Percentiles rank a stretch among this genome's conserved stretches.
These are phyloP conservation scores for Acropternis orthonyx DNA, from an alignment of 2,797 vertebrate genomes.

Conservation along the genomic window DNA sequence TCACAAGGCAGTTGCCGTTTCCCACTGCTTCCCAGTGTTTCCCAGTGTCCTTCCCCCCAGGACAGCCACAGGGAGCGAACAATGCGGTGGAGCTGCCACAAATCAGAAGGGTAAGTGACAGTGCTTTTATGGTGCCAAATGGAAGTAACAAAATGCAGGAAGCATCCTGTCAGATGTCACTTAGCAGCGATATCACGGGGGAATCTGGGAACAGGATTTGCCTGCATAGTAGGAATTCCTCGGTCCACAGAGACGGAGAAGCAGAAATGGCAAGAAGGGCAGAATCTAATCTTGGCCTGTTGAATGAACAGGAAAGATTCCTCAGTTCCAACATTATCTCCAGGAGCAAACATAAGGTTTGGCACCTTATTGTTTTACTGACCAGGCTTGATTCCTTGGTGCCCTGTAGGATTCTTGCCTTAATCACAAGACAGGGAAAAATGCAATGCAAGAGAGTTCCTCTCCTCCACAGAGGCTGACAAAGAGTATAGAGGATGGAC, in stretches of 20 bases:
- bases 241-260: not conserved
- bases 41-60: not conserved
- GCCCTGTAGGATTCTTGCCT: not conserved
- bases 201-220: conserved; percentile 58
- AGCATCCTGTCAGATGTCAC: conserved; percentile 67
- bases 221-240: conserved; percentile 64
- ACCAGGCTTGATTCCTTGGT: not conserved
- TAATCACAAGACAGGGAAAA: not conserved
- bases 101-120: conserved; percentile 59
- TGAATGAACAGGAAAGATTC: not conserved
- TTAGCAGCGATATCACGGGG: conserved; percentile 37
- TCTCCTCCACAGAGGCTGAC: not conserved
- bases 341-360: not conserved
- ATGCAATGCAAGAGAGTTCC: not conserved
- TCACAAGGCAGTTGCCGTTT: not conserved
- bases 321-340: conserved; percentile 2
- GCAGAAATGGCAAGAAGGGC: conserved; percentile 44
- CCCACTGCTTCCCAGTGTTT: not conserved
- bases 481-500: not conserved
- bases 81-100: not conserved
- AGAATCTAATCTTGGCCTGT: conserved; percentile 29
- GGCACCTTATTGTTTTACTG: not conserved
- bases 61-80: not conserved
- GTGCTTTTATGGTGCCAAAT: conserved; percentile 47
- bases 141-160: conserved; percentile 65